Evolutionary conservation across 2,888 invertebrate species (phyloP).

Genomic region (Teinopalpus imperialis): DNA sequence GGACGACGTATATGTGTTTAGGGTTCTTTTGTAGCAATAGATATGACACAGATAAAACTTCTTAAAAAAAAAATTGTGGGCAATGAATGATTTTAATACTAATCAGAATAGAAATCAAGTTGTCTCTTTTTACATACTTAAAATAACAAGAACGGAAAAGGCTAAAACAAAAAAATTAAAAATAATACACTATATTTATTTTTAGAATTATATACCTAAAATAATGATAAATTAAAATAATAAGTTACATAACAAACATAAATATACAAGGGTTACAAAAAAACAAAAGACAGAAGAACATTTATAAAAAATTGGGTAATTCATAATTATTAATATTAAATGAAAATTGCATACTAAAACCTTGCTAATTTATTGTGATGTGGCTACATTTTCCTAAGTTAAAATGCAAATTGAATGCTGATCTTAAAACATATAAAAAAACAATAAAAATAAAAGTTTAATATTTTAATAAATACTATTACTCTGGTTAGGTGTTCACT

Average conservation of each 20-base stretch:
- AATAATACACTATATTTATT: slow-evolving; percentile 40
- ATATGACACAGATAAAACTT: no score
- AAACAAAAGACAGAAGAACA: slow-evolving; percentile 32
- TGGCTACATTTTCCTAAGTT: slow-evolving; percentile 28
- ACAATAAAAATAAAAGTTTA: slow-evolving; percentile 28
- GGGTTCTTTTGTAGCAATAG: no score
- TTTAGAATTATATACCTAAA: slow-evolving; percentile 55
- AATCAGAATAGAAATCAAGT: no score
- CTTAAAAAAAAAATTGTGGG: no score
- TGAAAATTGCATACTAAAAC: slow-evolving; percentile 41
- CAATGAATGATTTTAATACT: no score
- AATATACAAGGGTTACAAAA: slow-evolving; percentile 33
- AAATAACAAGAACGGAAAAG: slow-evolving; percentile 17
- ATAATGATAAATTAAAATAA: slow-evolving; percentile 47
- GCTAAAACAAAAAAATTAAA: slow-evolving; percentile 30
- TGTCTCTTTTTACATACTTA: background rate
- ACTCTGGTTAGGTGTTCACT: slow-evolving; percentile 10
- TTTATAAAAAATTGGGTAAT: slow-evolving; percentile 61
- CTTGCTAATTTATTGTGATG: slow-evolving; percentile 36
- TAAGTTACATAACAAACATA: slow-evolving; percentile 46
- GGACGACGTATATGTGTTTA: no score
- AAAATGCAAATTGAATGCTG: slow-evolving; percentile 23
- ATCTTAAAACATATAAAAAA: slow-evolving; percentile 27
- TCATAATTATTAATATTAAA: slow-evolving; percentile 55
- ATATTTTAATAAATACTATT: slow-evolving; percentile 25